Percentiles rank a stretch among this genome's conserved stretches.
These are phyloP conservation scores for Alouatta palliata DNA, from an alignment of 2,113 vertebrate species.

Conservation along the genomic window DNA sequence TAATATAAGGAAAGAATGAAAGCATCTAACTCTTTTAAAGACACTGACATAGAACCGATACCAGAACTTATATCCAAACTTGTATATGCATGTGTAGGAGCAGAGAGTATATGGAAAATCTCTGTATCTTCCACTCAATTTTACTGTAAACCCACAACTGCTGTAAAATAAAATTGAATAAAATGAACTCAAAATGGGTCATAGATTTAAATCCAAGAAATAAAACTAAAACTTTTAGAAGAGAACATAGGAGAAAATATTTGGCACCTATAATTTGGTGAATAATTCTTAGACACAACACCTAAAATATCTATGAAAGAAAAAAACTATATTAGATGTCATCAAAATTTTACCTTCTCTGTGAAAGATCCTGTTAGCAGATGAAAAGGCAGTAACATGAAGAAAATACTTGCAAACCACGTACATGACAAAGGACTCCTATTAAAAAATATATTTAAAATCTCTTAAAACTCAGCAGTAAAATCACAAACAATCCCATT, in stretches of 20 bases:
- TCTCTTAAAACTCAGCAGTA: neutral
- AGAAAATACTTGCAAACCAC: neutral
- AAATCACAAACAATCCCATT: neutral
- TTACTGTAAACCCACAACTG: neutral
- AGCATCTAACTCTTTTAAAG: neutral
- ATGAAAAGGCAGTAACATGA: neutral
- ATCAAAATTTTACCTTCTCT: neutral
- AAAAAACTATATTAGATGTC: neutral
- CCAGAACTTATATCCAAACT: neutral
- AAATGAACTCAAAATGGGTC: neutral
- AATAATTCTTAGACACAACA: neutral
- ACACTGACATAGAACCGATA: neutral
- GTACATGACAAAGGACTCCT: neutral
- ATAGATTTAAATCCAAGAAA: neutral
- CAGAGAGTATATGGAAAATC: neutral
- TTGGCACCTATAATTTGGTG: neutral
- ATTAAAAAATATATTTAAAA: neutral
- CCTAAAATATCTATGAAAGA: neutral
- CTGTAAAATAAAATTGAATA: neutral
- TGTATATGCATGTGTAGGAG: neutral
- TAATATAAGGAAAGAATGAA: neutral
- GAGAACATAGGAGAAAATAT: neutral
- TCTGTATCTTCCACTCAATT: neutral
- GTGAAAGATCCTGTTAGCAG: neutral
- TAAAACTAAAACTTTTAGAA: neutral